Evolutionary conservation across 2,797 vertebrate species (phyloP).

Genomic region (Pseudomugil tenellus): DNA sequence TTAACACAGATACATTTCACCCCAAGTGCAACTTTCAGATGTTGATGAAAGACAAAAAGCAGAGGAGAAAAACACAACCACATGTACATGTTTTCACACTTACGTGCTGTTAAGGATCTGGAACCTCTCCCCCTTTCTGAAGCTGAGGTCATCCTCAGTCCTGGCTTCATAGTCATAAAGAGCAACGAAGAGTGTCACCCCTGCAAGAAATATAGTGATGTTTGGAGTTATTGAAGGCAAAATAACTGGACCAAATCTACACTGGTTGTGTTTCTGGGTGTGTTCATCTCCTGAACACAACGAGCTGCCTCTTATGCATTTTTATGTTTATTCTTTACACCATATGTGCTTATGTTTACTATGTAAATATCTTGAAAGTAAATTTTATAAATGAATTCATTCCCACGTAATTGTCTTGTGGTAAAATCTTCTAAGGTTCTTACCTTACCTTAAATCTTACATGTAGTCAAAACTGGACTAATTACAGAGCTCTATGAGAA

Average conservation of each 20-base stretch:
- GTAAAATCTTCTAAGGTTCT: neutral
- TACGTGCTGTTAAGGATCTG: slow-evolving; percentile 99
- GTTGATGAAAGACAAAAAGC: slow-evolving; percentile 14
- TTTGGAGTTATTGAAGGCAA: neutral
- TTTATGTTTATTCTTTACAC: neutral
- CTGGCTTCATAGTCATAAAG: slow-evolving; percentile 98
- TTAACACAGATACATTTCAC: slow-evolving; percentile 5
- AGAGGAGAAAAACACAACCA: slow-evolving; percentile 36
- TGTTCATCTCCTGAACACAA: slow-evolving; percentile 34
- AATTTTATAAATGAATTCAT: neutral
- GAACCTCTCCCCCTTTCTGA: slow-evolving; percentile 99
- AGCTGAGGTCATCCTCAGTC: slow-evolving; percentile 99
- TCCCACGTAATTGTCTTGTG: neutral
- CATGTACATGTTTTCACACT: slow-evolving; percentile 79
- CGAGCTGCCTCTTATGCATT: slow-evolving; percentile 4
- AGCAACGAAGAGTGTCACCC: slow-evolving; percentile 98
- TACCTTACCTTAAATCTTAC: neutral
- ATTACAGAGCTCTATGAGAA: neutral
- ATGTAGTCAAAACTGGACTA: neutral
- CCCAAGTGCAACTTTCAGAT: slow-evolving; percentile 21
- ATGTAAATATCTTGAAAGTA: neutral
- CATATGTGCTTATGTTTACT: neutral
- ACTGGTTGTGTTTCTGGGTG: slow-evolving; percentile 9
- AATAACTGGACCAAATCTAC: neutral
- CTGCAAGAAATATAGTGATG: slow-evolving; percentile 71